Evolutionary conservation across 1,140 invertebrate genomes (phyloP).

Genomic region (Paramacrobiotus metropolitanus): DNA sequence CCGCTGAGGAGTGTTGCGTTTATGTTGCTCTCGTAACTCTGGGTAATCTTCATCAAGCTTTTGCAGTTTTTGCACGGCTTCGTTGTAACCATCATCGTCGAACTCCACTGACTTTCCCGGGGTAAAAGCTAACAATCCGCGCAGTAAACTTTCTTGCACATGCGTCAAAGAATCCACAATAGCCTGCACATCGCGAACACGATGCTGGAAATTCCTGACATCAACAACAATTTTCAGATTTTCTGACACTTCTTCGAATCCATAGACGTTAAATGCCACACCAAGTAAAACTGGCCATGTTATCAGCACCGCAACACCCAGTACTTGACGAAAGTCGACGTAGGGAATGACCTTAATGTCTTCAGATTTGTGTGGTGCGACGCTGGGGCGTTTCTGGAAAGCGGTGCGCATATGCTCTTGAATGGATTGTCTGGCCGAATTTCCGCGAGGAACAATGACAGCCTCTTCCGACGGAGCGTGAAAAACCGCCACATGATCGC

Average conservation of each 20-base stretch:
- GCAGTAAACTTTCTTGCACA: background rate
- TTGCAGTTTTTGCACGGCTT: background rate
- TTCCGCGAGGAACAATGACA: too few species aligned
- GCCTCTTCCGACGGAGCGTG: too few species aligned
- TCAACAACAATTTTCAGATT: background rate
- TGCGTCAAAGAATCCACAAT: background rate
- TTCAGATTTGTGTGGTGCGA: too few species aligned
- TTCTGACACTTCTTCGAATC: background rate
- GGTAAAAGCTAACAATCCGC: background rate
- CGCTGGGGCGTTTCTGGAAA: too few species aligned
- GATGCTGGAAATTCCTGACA: background rate
- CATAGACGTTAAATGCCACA: background rate
- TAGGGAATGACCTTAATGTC: background rate
- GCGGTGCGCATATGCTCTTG: too few species aligned
- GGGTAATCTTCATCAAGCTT: background rate
- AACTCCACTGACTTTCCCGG: background rate
- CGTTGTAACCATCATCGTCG: background rate
- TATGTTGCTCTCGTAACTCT: background rate
- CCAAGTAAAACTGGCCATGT: background rate
- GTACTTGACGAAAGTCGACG: background rate
- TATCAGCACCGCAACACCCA: background rate
- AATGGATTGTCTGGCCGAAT: too few species aligned
- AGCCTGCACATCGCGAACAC: background rate
- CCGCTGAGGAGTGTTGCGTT: background rate
- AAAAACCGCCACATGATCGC: too few species aligned